Evolutionary conservation across 2,797 vertebrate genomes (phyloP).

Genomic region (Tragelaphus eurycerus): DNA sequence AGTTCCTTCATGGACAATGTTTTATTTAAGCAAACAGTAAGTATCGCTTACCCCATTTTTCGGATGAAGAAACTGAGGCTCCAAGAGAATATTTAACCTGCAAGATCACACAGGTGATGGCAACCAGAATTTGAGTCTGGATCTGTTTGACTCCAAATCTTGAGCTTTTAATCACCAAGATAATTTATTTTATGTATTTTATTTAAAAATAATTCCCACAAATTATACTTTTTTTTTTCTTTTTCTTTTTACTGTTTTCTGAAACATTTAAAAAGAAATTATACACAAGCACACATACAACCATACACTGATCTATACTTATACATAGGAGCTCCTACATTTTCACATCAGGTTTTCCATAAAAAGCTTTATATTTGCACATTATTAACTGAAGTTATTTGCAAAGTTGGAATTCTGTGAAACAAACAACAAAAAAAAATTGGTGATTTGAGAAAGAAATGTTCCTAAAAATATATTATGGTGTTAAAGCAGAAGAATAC

Average conservation of each 20-base stretch:
- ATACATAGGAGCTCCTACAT: background rate
- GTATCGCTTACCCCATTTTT: background rate
- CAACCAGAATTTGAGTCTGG: background rate
- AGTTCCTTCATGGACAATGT: background rate
- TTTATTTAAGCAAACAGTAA: background rate
- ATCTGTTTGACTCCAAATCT: background rate
- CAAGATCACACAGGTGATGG: background rate
- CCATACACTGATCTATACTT: background rate
- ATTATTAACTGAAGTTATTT: constrained; percentile 29
- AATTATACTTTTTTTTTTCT: background rate
- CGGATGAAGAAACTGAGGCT: background rate
- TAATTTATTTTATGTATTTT: background rate
- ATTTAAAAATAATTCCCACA: background rate
- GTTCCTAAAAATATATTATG: background rate
- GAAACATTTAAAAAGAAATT: constrained; percentile 2
- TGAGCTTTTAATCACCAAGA: background rate
- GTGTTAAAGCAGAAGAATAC: background rate
- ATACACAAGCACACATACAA: background rate
- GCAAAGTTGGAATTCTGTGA: constrained; percentile 4
- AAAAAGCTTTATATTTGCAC: background rate
- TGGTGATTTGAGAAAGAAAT: background rate
- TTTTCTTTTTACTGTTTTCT: background rate
- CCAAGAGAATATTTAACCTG: background rate
- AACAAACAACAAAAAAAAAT: background rate
- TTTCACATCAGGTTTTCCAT: background rate